These are phyloP conservation scores for Brachypodius melanocephalos DNA, from an alignment of 2,113 vertebrate genomes.

Conservation along the genomic window DNA sequence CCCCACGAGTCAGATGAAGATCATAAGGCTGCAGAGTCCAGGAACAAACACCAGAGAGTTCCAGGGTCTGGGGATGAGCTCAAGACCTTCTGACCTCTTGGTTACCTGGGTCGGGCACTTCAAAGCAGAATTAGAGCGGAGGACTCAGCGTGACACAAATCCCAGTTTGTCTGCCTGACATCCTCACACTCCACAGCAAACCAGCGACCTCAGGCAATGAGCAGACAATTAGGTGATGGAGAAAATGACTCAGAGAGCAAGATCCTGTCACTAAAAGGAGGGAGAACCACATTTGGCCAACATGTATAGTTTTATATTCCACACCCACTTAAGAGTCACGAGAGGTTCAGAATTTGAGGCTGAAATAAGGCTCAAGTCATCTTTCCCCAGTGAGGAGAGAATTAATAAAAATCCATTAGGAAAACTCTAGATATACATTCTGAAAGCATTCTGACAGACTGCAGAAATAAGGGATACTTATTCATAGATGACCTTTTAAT, in stretches of 20 bases:
- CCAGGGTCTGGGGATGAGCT: constrained; percentile 14
- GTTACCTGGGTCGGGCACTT: constrained; percentile 24
- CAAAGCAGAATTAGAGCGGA: neutral
- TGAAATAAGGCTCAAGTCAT: neutral
- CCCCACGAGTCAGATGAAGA: neutral
- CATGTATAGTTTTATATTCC: neutral
- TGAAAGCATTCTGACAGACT: neutral
- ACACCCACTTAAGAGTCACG: constrained; percentile 16
- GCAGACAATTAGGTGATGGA: constrained; percentile 14
- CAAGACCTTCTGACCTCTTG: constrained; percentile 29
- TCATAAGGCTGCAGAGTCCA: neutral
- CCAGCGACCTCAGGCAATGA: neutral
- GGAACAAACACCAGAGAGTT: neutral
- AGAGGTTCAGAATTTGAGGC: neutral
- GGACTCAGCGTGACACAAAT: constrained; percentile 2
- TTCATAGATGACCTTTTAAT: neutral
- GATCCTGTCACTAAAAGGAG: neutral
- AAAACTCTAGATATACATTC: neutral
- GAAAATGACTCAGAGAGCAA: constrained; percentile 36
- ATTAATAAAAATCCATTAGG: neutral
- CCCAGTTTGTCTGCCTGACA: constrained; percentile 17
- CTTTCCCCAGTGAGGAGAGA: neutral
- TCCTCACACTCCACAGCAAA: neutral
- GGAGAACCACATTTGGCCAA: constrained; percentile 10
- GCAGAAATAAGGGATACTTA: neutral